A percentile compares a stretch with the other conserved stretches of the same genome.
Conservation (phyloP, 2,888 invertebrate species). For the Drosophila picticornis region DNA sequence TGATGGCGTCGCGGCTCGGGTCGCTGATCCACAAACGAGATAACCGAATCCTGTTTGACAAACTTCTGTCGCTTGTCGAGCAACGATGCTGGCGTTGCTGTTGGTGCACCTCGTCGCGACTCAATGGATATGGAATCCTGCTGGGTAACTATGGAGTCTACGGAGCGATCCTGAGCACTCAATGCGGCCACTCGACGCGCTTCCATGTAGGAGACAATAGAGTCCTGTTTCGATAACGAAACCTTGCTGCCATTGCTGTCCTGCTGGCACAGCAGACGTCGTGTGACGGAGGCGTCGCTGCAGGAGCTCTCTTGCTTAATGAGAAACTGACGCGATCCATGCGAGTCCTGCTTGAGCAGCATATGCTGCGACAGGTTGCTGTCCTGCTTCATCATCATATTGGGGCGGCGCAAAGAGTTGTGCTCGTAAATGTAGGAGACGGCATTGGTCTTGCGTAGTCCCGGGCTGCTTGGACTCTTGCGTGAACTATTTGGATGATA, state of each 20-base stretch:
- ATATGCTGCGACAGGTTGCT: constrained; percentile 85
- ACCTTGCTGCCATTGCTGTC: constrained; percentile 85
- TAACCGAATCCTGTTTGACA: constrained; percentile 85
- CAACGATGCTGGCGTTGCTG: constrained; percentile 62
- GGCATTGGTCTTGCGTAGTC: constrained; percentile 85
- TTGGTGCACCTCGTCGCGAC: constrained; percentile 76
- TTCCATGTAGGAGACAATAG: constrained; percentile 85
- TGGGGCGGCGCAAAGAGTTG: constrained; percentile 83
- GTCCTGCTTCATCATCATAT: constrained; percentile 85
- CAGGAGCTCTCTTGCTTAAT: constrained; percentile 85
- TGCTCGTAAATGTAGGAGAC: constrained; percentile 87
- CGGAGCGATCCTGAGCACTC: constrained; percentile 37
- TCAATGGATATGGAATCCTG: constrained; percentile 84
- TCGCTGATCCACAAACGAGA: constrained; percentile 85
- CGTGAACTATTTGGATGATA: constrained; percentile 89
- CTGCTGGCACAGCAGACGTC: constrained; percentile 84
- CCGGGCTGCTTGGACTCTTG: constrained; percentile 87
- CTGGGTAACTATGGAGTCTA: constrained; percentile 78
- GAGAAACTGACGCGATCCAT: constrained; percentile 84
- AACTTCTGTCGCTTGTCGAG: constrained; percentile 84
- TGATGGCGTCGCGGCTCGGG: constrained; percentile 85
- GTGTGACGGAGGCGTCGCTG: constrained; percentile 83
- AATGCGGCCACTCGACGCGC: constrained; percentile 77
- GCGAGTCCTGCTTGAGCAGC: constrained; percentile 85
- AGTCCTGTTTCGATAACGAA: constrained; percentile 85